A percentile compares a stretch with the other conserved stretches of the same genome.
Evolutionary conservation across 1,140 invertebrate species (phyloP).

Genomic region (Lordiphosa collinella): DNA sequence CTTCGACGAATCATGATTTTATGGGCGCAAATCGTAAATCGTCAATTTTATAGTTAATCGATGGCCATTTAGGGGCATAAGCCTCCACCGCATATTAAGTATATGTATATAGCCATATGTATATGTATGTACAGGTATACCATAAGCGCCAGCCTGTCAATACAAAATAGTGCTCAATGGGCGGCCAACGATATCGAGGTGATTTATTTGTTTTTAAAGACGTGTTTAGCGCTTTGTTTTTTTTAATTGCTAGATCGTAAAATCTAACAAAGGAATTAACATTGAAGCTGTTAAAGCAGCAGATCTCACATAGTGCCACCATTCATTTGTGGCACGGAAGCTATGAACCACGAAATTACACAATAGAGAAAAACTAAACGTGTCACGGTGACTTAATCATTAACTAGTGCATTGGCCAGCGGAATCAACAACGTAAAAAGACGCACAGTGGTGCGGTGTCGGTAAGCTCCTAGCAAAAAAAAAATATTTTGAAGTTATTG

Average conservation of each 20-base stretch:
- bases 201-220: slow-evolving; percentile 76
- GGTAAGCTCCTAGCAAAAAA: too few species aligned
- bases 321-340: background rate
- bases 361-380: slow-evolving; percentile 7
- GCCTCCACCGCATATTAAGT: slow-evolving; percentile 63
- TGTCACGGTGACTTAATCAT: background rate
- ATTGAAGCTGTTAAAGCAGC: slow-evolving; percentile 18
- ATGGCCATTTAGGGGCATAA: slow-evolving; percentile 60
- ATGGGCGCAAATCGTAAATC: slow-evolving; percentile 61
- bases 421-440: slow-evolving; percentile 17
- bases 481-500: too few species aligned
- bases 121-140: background rate
- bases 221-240: slow-evolving; percentile 57
- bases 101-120: slow-evolving; percentile 2
- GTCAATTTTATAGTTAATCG: slow-evolving; percentile 68
- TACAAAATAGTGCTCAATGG: slow-evolving; percentile 20
- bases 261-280: slow-evolving; percentile 47
- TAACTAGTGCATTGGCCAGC: slow-evolving; percentile 14
- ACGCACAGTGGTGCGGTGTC: background rate
- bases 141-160: slow-evolving; percentile 7
- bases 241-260: slow-evolving; percentile 56
- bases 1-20: slow-evolving; percentile 50
- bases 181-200: slow-evolving; percentile 35
- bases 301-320: background rate
- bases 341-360: slow-evolving; percentile 13